Evolutionary conservation across 2,113 vertebrate species (phyloP), one percentile per base, ranked within the genome.

Genomic region (Trematomus loennbergii): DNA sequence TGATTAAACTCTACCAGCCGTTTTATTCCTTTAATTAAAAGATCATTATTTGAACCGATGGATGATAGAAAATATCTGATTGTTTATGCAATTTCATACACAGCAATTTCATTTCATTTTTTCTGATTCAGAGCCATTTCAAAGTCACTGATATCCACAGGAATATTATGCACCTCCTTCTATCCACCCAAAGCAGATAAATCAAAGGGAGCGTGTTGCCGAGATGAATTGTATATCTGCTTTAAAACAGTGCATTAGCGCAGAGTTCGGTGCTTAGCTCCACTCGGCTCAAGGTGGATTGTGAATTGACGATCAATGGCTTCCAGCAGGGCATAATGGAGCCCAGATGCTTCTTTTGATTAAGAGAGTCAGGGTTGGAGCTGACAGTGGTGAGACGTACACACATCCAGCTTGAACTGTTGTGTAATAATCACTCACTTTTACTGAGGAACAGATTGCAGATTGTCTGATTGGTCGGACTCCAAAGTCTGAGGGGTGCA

Each of bases 301-400:
- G 79, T 11, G 48, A 68, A 71, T 65, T 55, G 80, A 84, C 84
- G 85, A 92, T 92, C 87, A 90, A 93, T 90, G 87, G 78, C 78
- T 73, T 84, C 84, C 89, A 90, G 75, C 82, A 7, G 72, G 73
- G 82, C 82, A 83, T 90, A 91, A 92, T 83, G 82, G 78, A 90
- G 88, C 84, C 84, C 89, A 91, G 92, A 91, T 92, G 88, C 89
- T 89, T 87, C 79, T 80, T 91, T 90, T 94, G 92, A 94, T 94
- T 87, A 93, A 94, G 87, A 87, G 90, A 85, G 52, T 88, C 79
- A 46, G 77, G 62, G 79, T 62, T 84, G 62, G 68, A 83, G 82
- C 77, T 78, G 91, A 89, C 89, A 91, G 79, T 81, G 79, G 81
- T 75, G 83, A 92, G 80, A 57, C 66, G 8, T 63, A 71, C 63